Percentiles rank a stretch among this genome's conserved stretches.
Evolutionary conservation across 2,888 invertebrate genomes (phyloP).

Genomic region (Julus scanicus): DNA sequence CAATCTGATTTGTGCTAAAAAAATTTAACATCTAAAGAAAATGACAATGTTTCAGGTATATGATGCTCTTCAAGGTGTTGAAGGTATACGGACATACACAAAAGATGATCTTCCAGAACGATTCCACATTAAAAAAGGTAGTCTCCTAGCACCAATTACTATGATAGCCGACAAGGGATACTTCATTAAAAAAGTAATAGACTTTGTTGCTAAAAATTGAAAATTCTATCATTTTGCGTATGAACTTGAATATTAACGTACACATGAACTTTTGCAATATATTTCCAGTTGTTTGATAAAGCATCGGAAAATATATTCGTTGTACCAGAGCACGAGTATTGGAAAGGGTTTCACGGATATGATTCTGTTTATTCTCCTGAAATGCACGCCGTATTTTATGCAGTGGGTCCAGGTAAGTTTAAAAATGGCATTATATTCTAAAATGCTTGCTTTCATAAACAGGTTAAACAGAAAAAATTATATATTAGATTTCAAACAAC

Average conservation of each 20-base stretch:
- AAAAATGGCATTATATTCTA: neutral
- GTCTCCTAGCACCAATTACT: constrained; percentile 64
- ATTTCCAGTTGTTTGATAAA: neutral
- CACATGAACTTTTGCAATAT: neutral
- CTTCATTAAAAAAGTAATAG: constrained; percentile 53
- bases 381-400: constrained; percentile 50
- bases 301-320: neutral
- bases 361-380: constrained; percentile 3
- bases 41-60: neutral
- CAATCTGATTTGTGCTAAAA: too few relatives aligned
- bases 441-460: neutral
- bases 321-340: neutral
- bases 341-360: constrained; percentile 56
- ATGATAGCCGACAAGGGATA: constrained; percentile 64
- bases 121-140: constrained; percentile 65
- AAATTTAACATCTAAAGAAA: neutral
- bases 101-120: constrained; percentile 64
- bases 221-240: neutral
- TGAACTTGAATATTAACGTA: neutral
- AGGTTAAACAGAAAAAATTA: neutral
- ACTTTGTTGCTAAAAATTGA: neutral
- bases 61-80: neutral
- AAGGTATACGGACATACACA: constrained; percentile 60
- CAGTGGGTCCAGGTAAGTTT: constrained; percentile 48
- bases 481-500: constrained; percentile 27